Evolutionary conservation across 2,113 vertebrate species (phyloP), one percentile per base, ranked within the genome.

Genomic region (Gallinago paraguaiae): DNA sequence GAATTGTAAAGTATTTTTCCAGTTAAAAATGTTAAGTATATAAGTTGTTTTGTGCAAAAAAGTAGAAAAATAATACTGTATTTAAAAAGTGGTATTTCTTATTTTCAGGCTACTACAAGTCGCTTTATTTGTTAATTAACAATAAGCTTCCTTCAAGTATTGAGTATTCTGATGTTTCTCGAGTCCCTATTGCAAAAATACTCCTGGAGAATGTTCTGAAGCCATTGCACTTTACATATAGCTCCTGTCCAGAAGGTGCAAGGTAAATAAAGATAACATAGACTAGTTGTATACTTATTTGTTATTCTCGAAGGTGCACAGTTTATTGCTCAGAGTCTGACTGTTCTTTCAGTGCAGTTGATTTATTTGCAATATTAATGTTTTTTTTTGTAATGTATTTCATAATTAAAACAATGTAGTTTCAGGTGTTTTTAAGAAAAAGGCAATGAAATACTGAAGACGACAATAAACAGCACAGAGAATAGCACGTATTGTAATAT

Each of bases 151-250:
- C 99, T 71, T 97, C 98, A 37, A 99, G 99, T 98, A 97, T 99
- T 98, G 99, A 99, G 88, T 99, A 99, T 98, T 98, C 98, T 45
- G 98, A 99, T 70, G 96, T 99, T 90, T 98, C 98, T 86, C 98
- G 98, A 97, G 97, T 99, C 95, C 99, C 99, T 90, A 97, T 99
- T 96, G 99, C 99, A 97, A 99, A 99, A 98, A 98, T 98, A 97
- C 97, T 99, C 97, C 98, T 99, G 97, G 99, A 99, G 97, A 99
- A 99, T 98, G 98, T 99, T 94, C 97, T 99, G 93, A 99, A 99
- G 97, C 99, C 99, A 94, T 98, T 99, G 99, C 99, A 99, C 99
- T 99, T 99, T 99, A 99, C 98, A 13, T 99, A 99, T 97, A 98
- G 96, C 98, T 99, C 99, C 97, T 99, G 99, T 96, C 98, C 99